phyloP scores from a whole-genome alignment of 2,113 vertebrate genomes.

The Pseudois nayaur region DNA sequence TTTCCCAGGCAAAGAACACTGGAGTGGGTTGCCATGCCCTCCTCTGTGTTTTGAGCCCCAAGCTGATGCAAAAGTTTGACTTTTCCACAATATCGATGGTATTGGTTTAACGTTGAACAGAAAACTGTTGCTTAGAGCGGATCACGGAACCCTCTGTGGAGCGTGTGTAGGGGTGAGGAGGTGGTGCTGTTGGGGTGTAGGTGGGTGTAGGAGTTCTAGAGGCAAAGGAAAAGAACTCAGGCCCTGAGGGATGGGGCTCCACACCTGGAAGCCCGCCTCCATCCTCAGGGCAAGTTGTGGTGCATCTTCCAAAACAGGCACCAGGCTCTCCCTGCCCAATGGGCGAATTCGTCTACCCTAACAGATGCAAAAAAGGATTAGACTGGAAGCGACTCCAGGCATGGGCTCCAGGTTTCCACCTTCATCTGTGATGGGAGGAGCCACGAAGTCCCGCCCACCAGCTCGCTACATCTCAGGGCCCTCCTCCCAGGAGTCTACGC shows the following conservation, averaged over 20 bases:
- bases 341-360: no score
- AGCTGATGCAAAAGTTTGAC: background rate
- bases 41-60: background rate
- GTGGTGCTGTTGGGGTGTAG: background rate
- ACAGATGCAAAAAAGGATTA: background rate
- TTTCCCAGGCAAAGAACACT: background rate
- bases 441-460: background rate
- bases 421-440: background rate
- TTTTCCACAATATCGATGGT: background rate
- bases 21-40: background rate
- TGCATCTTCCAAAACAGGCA: background rate
- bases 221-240: background rate
- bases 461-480: rapidly evolving
- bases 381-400: background rate
- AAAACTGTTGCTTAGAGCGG: background rate
- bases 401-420: rapidly evolving
- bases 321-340: background rate
- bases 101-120: background rate
- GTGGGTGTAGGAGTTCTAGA: background rate
- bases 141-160: background rate
- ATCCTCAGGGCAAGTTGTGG: background rate
- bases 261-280: background rate
- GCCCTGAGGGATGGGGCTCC: background rate
- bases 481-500: rapidly evolving
- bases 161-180: background rate